phyloP scores from a whole-genome alignment of 2,797 vertebrate genomes.

The Microctenopoma lineatum region DNA sequence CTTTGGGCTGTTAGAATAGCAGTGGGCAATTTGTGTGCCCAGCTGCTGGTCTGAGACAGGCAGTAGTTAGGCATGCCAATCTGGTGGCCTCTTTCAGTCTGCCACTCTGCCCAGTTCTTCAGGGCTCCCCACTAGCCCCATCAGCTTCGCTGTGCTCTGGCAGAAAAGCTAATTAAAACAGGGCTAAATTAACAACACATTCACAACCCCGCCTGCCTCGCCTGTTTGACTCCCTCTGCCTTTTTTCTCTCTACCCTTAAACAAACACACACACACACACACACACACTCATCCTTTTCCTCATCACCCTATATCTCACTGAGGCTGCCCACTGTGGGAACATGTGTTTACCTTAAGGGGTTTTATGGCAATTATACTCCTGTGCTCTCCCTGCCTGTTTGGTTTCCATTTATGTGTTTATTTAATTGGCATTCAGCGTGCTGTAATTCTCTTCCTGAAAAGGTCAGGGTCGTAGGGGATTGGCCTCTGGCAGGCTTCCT shows the following conservation, averaged over 20 bases:
- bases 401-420: constrained; percentile 75
- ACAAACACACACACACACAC: constrained; percentile 17
- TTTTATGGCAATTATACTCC: constrained; percentile 77
- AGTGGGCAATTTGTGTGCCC: constrained; percentile 51
- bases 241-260: constrained; percentile 40
- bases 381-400: constrained; percentile 66
- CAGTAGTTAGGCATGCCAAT: constrained; percentile 66
- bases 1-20: constrained; percentile 55
- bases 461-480: constrained; percentile 79
- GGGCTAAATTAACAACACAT: constrained; percentile 74
- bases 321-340: constrained; percentile 67
- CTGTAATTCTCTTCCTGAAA: constrained; percentile 78
- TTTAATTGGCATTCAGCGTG: constrained; percentile 80
- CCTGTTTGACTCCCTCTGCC: constrained; percentile 45
- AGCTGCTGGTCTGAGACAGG: constrained; percentile 66
- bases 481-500: constrained; percentile 63
- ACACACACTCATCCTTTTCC: constrained; percentile 22
- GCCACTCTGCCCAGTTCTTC: constrained; percentile 63
- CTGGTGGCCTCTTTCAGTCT: constrained; percentile 70
- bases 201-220: constrained; percentile 60
- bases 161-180: constrained; percentile 81
- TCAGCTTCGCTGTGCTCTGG: constrained; percentile 49
- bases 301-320: constrained; percentile 58
- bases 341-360: constrained; percentile 82
- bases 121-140: constrained; percentile 62